Conservation (phyloP, 2,888 invertebrate genomes). For the Scrobipalpa costella region DNA sequence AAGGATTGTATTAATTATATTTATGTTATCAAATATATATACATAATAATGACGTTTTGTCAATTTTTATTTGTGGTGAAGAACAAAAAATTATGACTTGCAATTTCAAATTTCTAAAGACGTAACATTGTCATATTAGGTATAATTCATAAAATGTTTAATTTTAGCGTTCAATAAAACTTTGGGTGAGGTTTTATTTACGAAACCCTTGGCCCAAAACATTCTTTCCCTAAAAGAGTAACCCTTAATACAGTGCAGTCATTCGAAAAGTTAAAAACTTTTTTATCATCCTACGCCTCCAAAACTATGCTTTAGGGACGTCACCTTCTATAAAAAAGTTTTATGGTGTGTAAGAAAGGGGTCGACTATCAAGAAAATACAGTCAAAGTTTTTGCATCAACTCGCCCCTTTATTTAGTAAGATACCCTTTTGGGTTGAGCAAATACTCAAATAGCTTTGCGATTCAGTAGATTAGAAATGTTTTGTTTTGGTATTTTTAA, state of each 20-base stretch:
- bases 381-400: slow-evolving; percentile 66
- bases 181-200: no score
- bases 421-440: slow-evolving; percentile 38
- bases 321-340: slow-evolving; percentile 72
- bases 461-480: slow-evolving; percentile 17
- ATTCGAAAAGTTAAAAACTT: slow-evolving; percentile 51
- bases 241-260: slow-evolving; percentile 48
- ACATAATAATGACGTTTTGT: no score
- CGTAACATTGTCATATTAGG: no score
- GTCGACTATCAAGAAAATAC: slow-evolving; percentile 67
- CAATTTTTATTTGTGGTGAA: no score
- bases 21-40: no score
- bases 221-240: slow-evolving; percentile 28
- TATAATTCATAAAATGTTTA: no score
- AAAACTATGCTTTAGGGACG: slow-evolving; percentile 69
- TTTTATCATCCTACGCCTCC: slow-evolving; percentile 60
- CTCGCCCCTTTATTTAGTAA: slow-evolving; percentile 50
- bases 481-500: slow-evolving; percentile 1
- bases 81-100: no score
- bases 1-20: no score
- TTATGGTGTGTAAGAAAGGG: slow-evolving; percentile 76
- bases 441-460: slow-evolving; percentile 14
- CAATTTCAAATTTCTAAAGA: no score
- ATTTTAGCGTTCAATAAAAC: no score
- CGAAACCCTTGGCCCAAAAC: no score